Evolutionary conservation across 92 coral and sea anemone genomes (phyloP).

Genomic region (Virgularia gustaviana): DNA sequence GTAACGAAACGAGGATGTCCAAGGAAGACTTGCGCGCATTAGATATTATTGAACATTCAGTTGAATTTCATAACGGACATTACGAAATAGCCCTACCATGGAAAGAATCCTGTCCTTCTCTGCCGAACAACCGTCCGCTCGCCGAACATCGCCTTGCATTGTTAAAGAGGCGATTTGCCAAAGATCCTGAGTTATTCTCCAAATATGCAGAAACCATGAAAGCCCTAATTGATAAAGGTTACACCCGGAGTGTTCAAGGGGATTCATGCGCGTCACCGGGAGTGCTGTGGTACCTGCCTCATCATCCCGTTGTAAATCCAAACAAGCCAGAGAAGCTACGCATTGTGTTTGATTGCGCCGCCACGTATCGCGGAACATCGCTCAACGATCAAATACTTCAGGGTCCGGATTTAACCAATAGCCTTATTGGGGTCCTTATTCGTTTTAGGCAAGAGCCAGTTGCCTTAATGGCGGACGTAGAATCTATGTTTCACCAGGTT

Average conservation of each 20-base stretch:
- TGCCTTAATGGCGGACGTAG: too few species aligned
- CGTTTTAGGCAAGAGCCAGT: not conserved
- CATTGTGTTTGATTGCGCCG: too few species aligned
- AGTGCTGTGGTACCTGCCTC: constrained; percentile 30
- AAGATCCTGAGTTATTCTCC: constrained; percentile 2
- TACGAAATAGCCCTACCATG: constrained; percentile 57
- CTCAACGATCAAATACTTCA: too few species aligned
- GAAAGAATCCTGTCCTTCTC: constrained; percentile 28
- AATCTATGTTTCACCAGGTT: too few species aligned
- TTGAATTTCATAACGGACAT: constrained; percentile 37
- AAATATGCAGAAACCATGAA: constrained; percentile 1
- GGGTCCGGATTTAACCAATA: not conserved
- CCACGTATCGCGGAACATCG: too few species aligned
- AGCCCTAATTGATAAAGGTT: constrained; percentile 2
- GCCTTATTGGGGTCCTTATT: not conserved
- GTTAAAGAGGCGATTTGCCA: constrained; percentile 23
- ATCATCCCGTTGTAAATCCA: constrained; percentile 33
- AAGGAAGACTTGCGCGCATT: constrained; percentile 35
- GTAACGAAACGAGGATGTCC: constrained; percentile 38
- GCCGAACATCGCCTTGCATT: constrained; percentile 46
- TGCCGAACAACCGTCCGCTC: constrained; percentile 47
- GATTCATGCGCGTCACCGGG: not conserved
- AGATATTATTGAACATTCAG: constrained; percentile 42
- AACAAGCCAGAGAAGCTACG: not conserved
- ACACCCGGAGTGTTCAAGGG: constrained; percentile 15